Percentiles rank a stretch among this genome's conserved stretches.
These are phyloP conservation scores for Shinisaurus crocodilurus DNA, from an alignment of 2,113 vertebrate species.

Conservation along the genomic window DNA sequence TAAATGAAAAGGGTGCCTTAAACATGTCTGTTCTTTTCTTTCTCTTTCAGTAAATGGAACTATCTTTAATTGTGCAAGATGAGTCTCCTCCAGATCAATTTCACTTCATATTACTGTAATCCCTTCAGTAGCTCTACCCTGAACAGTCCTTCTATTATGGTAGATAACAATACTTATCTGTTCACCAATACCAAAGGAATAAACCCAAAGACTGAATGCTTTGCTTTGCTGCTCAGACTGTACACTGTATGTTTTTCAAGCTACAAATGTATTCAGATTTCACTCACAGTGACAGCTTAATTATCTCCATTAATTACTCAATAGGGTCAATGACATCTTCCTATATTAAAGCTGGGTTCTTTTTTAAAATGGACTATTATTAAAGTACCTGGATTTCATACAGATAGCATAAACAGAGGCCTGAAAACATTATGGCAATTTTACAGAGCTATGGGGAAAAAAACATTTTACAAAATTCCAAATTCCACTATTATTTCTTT, in stretches of 20 bases:
- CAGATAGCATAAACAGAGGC: not conserved
- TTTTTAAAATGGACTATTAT: conserved; percentile 28
- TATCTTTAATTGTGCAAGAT: conserved; percentile 53
- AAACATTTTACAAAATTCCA: not conserved
- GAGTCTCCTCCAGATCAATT: conserved; percentile 50
- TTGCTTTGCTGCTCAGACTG: conserved; percentile 31
- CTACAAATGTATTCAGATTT: conserved; percentile 53
- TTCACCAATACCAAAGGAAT: conserved; percentile 60
- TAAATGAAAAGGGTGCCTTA: conserved; percentile 58
- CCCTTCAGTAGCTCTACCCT: conserved; percentile 46
- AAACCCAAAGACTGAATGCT: conserved; percentile 46
- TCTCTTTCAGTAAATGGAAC: conserved; percentile 45
- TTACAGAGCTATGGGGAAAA: not conserved
- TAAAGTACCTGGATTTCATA: conserved; percentile 26
- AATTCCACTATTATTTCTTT: no score
- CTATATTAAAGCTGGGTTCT: conserved; percentile 2
- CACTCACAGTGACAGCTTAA: conserved; percentile 41
- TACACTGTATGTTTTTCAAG: conserved; percentile 15
- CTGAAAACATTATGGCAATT: not conserved
- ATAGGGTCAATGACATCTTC: conserved; percentile 17
- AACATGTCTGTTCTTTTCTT: conserved; percentile 46
- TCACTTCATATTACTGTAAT: conserved; percentile 57
- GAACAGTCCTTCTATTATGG: conserved; percentile 65
- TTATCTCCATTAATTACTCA: conserved; percentile 27
- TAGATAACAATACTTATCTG: conserved; percentile 57